These are phyloP conservation scores for Sclerurus mexicanus DNA, from an alignment of 2,113 vertebrate species.

Conservation along the genomic window DNA sequence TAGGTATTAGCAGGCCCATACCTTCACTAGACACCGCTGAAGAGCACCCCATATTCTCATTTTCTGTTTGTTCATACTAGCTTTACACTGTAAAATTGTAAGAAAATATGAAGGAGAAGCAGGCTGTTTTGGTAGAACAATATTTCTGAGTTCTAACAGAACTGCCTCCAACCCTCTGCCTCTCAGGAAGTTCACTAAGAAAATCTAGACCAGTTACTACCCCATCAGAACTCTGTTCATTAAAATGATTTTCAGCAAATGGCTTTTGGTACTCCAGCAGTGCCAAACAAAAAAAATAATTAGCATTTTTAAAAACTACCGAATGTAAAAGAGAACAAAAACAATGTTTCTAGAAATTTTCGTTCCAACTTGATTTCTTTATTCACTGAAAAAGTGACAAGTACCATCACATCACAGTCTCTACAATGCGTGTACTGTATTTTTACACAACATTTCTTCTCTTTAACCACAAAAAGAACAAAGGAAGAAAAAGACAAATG, in stretches of 20 bases:
- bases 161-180: neutral
- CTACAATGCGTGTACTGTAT: neutral
- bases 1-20: neutral
- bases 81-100: neutral
- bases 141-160: neutral
- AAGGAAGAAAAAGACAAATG: conserved; percentile 31
- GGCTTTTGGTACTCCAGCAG: neutral
- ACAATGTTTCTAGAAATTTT: conserved; percentile 12
- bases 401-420: neutral
- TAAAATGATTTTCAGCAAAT: neutral
- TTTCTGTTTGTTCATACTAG: neutral
- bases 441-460: conserved; percentile 32
- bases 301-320: neutral
- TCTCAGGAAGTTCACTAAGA: neutral
- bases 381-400: neutral
- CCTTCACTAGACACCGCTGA: neutral
- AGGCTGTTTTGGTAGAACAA: neutral
- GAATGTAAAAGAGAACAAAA: neutral
- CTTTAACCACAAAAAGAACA: conserved; percentile 19
- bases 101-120: neutral
- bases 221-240: neutral
- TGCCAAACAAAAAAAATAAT: neutral
- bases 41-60: neutral
- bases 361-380: neutral
- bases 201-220: neutral